These are phyloP conservation scores for Notolabrus celidotus DNA, from an alignment of 2,797 vertebrate genomes.

Conservation along the genomic window DNA sequence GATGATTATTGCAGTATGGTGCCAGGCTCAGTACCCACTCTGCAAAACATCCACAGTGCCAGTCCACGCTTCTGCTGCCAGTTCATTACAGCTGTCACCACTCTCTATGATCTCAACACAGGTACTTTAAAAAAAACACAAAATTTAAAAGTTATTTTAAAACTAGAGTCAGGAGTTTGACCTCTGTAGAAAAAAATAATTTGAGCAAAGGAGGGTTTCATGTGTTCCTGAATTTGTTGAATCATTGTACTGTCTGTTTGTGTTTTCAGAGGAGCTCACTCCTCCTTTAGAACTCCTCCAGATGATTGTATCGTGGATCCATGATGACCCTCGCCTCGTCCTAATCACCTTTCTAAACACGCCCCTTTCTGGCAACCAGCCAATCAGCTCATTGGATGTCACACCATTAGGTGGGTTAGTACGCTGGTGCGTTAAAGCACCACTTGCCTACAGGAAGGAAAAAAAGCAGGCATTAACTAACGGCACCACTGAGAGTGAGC, in stretches of 20 bases:
- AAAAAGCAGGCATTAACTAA: conserved; percentile 84
- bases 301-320: conserved; percentile 95
- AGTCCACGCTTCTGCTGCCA: conserved; percentile 99
- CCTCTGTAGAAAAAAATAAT: neutral
- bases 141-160: no score
- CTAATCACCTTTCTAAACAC: conserved; percentile 95
- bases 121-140: conserved; percentile 50
- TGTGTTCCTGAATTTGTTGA: neutral
- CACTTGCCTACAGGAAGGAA: conserved; percentile 88
- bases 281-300: conserved; percentile 93
- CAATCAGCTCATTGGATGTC: conserved; percentile 92
- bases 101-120: conserved; percentile 91
- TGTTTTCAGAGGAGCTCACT: conserved; percentile 91
- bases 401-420: conserved; percentile 93
- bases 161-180: no score
- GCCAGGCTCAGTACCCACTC: conserved; percentile 91
- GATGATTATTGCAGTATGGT: conserved; percentile 96
- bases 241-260: neutral
- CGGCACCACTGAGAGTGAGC: conserved; percentile 75
- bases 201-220: neutral
- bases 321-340: conserved; percentile 93
- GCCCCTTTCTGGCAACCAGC: conserved; percentile 90
- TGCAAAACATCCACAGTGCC: conserved; percentile 92
- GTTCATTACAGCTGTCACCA: conserved; percentile 93
- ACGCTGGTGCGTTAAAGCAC: conserved; percentile 95